A percentile compares a stretch with the other conserved stretches of the same genome.
These are phyloP conservation scores for Propithecus coquereli DNA, from an alignment of 2,113 vertebrate species.

Conservation along the genomic window DNA sequence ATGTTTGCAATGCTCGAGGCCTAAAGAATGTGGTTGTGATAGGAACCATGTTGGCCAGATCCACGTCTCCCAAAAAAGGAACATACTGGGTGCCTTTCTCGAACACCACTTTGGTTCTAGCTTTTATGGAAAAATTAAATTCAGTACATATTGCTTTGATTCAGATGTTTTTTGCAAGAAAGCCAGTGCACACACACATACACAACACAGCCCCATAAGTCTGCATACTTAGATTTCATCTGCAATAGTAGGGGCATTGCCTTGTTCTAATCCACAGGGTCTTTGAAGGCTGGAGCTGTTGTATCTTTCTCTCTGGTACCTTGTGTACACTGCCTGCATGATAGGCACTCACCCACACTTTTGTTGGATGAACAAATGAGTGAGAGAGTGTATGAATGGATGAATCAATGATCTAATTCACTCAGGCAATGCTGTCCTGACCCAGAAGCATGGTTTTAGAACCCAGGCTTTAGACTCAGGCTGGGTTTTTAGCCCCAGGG, in stretches of 20 bases:
- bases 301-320: background rate
- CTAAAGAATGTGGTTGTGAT: fast-evolving
- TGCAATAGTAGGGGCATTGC: fast-evolving
- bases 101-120: background rate
- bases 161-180: background rate
- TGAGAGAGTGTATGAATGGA: background rate
- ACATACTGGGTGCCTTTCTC: background rate
- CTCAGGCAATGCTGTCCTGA: background rate
- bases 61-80: background rate
- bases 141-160: background rate
- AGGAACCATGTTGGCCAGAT: background rate
- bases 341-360: background rate
- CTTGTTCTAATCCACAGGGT: background rate
- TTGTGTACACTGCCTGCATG: background rate
- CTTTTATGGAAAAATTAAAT: background rate
- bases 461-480: background rate
- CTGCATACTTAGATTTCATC: background rate
- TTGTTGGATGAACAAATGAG: background rate
- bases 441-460: background rate
- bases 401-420: background rate
- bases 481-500: background rate
- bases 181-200: background rate
- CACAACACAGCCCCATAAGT: background rate
- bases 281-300: background rate
- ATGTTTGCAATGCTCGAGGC: too few species aligned